Conservation (phyloP, 35 echinoderm and acorn worm species). For the Amphiura filiformis region DNA sequence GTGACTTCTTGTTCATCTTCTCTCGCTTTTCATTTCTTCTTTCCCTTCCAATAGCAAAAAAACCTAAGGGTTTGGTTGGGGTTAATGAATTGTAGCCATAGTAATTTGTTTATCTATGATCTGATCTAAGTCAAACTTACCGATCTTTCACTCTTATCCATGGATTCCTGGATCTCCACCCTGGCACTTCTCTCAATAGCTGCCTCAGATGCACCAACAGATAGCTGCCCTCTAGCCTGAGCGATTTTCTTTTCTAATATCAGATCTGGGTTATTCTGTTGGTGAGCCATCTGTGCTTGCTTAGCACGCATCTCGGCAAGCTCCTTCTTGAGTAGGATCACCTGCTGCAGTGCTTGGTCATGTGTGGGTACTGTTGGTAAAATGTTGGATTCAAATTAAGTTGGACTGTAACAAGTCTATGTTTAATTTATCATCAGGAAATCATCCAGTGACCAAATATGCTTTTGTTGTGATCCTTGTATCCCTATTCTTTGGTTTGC, state of each 20-base stretch:
- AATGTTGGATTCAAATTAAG: not conserved
- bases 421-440: too few species aligned
- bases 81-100: too few species aligned
- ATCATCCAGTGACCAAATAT: too few species aligned
- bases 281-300: constrained; percentile 70
- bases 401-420: too few species aligned
- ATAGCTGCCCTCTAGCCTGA: constrained; percentile 75
- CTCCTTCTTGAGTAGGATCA: constrained; percentile 95
- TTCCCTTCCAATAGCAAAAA: too few species aligned
- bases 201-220: constrained; percentile 49
- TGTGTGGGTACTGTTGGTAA: constrained; percentile 80
- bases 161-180: constrained; percentile 78
- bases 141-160: constrained; percentile 87
- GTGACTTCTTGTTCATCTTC: too few species aligned
- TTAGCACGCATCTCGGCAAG: constrained; percentile 96
- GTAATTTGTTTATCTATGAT: too few species aligned
- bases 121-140: too few species aligned
- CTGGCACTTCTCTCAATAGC: constrained; percentile 93
- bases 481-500: too few species aligned
- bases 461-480: too few species aligned
- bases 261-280: constrained; percentile 41
- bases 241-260: constrained; percentile 82
- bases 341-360: constrained; percentile 96
- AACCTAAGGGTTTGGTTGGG: too few species aligned
- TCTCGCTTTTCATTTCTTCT: too few species aligned